These are phyloP conservation scores for Crax fasciolata DNA, from an alignment of 2,797 vertebrate species.

Conservation along the genomic window DNA sequence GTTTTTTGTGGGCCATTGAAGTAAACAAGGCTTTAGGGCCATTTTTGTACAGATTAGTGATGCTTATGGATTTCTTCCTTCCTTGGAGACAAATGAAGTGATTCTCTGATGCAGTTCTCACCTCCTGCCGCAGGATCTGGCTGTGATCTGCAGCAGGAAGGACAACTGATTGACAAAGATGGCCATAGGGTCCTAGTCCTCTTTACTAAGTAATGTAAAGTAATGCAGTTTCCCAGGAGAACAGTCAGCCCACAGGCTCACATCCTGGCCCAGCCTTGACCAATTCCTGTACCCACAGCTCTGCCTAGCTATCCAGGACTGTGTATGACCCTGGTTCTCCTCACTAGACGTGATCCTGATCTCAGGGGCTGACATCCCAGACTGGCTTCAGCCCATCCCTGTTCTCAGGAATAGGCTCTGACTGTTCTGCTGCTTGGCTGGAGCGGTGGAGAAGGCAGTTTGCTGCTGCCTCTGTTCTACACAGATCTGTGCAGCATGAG, in stretches of 20 bases:
- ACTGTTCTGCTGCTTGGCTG: background rate
- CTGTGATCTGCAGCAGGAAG: background rate
- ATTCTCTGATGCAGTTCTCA: background rate
- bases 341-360: background rate
- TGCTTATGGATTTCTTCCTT: background rate
- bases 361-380: background rate
- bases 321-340: background rate
- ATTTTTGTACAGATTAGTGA: background rate
- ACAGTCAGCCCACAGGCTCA: background rate
- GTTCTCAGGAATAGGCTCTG: background rate
- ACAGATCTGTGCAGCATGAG: background rate
- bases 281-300: background rate
- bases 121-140: background rate
- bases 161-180: fast-evolving
- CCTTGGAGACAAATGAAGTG: background rate
- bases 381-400: background rate
- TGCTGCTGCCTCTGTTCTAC: background rate
- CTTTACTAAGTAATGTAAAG: background rate
- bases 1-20: background rate
- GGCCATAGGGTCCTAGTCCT: fast-evolving
- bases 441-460: background rate
- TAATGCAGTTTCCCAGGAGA: background rate
- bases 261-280: background rate
- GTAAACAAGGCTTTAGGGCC: background rate
- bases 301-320: background rate